A percentile compares a stretch with the other conserved stretches of the same genome.
Evolutionary conservation across 53 echinoderm and acorn worm species (phyloP).

Genomic region (Zoroaster sp.): DNA sequence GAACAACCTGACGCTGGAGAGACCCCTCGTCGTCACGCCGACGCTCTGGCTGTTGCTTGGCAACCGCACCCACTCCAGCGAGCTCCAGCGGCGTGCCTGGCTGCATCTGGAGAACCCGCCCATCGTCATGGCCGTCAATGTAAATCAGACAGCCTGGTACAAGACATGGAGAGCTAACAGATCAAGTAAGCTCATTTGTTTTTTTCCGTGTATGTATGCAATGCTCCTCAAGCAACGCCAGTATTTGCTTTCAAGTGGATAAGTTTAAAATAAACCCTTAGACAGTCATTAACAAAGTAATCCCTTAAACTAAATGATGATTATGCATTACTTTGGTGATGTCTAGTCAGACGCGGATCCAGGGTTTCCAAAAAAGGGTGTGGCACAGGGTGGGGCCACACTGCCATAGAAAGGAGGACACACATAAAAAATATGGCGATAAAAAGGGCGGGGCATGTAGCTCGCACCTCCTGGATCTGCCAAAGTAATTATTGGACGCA

Average conservation of each 20-base stretch:
- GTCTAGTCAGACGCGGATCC: no score
- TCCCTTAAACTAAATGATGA: neutral
- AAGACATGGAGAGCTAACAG: neutral
- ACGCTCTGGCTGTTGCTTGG: conserved; percentile 77
- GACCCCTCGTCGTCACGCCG: conserved; percentile 59
- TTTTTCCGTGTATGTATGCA: neutral
- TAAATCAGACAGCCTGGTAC: neutral
- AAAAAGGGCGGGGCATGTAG: no score
- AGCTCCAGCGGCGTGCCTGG: conserved; percentile 73
- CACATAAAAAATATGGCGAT: no score
- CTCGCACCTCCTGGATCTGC: no score
- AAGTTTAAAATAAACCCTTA: neutral
- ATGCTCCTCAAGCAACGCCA: neutral
- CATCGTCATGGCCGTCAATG: conserved; percentile 48
- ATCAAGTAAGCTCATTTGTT: neutral
- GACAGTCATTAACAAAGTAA: neutral
- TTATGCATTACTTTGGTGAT: no score
- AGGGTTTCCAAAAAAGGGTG: no score
- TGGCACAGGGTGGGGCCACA: no score
- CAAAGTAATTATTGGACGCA: no score
- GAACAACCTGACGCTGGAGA: conserved; percentile 73
- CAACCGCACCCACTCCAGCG: conserved; percentile 63
- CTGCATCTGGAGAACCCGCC: conserved; percentile 80
- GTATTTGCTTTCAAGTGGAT: neutral
- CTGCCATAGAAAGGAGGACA: no score